Evolutionary conservation across 2,797 vertebrate genomes (phyloP), one percentile per base, ranked within the genome.

Genomic region (Distichodus sexfasciatus): DNA sequence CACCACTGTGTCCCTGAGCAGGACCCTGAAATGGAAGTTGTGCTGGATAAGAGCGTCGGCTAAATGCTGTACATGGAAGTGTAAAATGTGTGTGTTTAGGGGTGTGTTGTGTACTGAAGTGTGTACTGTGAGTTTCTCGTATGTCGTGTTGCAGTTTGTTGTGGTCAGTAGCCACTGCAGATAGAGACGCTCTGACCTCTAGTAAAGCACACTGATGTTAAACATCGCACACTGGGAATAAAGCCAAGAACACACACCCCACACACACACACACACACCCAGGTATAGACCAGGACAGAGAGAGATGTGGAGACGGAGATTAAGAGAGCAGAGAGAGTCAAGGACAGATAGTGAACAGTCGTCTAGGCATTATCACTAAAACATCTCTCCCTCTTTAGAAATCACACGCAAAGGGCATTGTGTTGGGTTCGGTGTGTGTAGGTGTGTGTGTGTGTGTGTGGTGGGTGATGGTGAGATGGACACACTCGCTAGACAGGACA

Each of bases 401-500:
- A 21, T 17, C 1, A 11, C 43, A 19, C 43, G 8, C 23, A 21
- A 17, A 23, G 19, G 2, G 7, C 6, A 29, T n/a, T 33, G 14
- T 19, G 46, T 26, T 10, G 21, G 44, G 21, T 17, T 47, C 12
- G n/a, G 41, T 43, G 41, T 43, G 41, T 43, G 41, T 43, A n/a
- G 4, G 31, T 10, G 38, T n/a, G 38, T n/a, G 38, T n/a, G 19
- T 4, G 43, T 46, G 43, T 46, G 10, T 28, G 47, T 28, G 40
- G 44, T 46, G 46, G 53, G 19, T 35, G 38, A 17, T n/a, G n/a
- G n/a, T n/a, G n/a, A n/a, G n/a, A n/a, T n/a, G n/a, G n/a, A n/a
- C n/a, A 43, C 71, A 15, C 38, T 46, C 43, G 14, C 40, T 61
- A 29, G 71, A 53, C 43, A 43, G 48, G 58, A 24, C 23, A 62